Percentiles rank a stretch among this genome's conserved stretches.
phyloP scores from a whole-genome alignment of 2,888 invertebrate genomes.

The Eilema griseolum region DNA sequence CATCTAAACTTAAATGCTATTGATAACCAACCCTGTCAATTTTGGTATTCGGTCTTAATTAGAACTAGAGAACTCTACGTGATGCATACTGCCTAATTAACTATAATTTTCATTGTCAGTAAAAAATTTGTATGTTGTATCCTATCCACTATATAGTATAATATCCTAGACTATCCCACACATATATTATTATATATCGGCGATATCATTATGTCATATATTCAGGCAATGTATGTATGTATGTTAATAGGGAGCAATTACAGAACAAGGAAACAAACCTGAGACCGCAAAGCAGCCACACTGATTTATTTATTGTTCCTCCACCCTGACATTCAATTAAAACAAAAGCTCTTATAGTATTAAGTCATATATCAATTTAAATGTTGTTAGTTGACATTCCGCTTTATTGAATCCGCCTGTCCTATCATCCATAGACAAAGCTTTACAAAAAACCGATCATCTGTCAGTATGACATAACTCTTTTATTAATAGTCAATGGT shows the following conservation, averaged over 20 bases:
- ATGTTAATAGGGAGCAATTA: too few species aligned
- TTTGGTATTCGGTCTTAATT: not conserved
- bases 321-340: not conserved
- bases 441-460: not conserved
- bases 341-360: not conserved
- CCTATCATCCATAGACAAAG: not conserved
- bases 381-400: not conserved
- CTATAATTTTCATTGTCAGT: too few species aligned
- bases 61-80: not conserved
- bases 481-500: constrained; percentile 28
- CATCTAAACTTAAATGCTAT: not conserved
- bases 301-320: not conserved
- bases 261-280: not conserved
- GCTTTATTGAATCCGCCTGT: not conserved
- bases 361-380: not conserved
- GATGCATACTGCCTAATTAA: too few species aligned
- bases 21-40: not conserved
- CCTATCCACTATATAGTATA: too few species aligned
- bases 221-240: too few species aligned
- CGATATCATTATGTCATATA: too few species aligned
- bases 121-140: too few species aligned
- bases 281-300: not conserved
- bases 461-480: constrained; percentile 20
- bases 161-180: too few species aligned
- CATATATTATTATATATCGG: too few species aligned